Evolutionary conservation across 2,888 invertebrate species (phyloP), one percentile per base, ranked within the genome.

Genomic region (Ectemnius cavifrons): DNA sequence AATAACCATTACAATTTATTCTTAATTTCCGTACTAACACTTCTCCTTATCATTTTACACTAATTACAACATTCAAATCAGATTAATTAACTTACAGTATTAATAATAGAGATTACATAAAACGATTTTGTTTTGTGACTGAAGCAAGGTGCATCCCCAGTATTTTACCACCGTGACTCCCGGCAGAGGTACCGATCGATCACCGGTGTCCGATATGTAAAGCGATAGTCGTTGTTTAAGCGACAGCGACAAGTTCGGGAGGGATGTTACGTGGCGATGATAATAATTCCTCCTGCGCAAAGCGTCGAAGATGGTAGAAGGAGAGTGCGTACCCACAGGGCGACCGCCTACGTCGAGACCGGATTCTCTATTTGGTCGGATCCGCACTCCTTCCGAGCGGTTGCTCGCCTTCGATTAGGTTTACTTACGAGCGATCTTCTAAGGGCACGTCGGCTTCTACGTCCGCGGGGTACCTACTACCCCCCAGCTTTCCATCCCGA

Each of bases 291-390:
- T 71, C 77, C 79, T 78, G 75, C 75, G 77, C 76, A 67, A 67
- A 73, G 27, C 72, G 64, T 56, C 47, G 65, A 64, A 45, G 71
- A 74, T 70, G 72, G 65, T 60, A 47, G 71, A 74, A 70, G 72
- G 58, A 37, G 67, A 64, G 46, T 70, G 79, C 11, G 64, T 78
- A 81, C 76, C 73, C 80, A 71, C 77, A 61, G 8, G 37, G 64
- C 73, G 86, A 86, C 87, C 89, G 87, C 88, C 89, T 89, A 88
- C 88, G 88, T 84, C 79, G 86, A 85, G 84, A 87, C 85, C 74
- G 79, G 85, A 83, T 85, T 87, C 86, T 88, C 83, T 88, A 89
- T 89, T 88, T 88, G 89, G 89, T 84, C 80, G 80, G 80, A 20
- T 47, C 67, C 5, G 52, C 16, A 52, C 71, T 82, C 80, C 77